phyloP scores from a whole-genome alignment of 1,140 invertebrate species.

The Pogonognathellus flavescens region DNA sequence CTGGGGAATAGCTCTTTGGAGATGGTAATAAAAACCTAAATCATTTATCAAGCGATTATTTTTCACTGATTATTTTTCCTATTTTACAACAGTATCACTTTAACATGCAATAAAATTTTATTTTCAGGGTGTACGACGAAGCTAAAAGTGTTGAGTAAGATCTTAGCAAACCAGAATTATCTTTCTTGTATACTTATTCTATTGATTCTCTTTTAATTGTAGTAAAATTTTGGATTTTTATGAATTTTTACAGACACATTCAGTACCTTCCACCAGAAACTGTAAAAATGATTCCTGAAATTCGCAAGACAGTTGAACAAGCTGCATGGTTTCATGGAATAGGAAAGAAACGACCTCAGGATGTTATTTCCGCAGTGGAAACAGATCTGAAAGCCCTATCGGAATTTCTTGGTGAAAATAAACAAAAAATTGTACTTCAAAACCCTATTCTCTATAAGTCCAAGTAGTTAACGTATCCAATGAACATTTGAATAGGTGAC shows the following conservation, averaged over 20 bases:
- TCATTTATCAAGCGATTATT: not conserved
- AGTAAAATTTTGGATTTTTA: not conserved
- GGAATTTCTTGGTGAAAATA: conserved; percentile 52
- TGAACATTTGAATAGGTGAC: conserved; percentile 66
- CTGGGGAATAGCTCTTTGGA: conserved; percentile 63
- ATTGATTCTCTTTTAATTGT: not conserved
- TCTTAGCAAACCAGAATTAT: not conserved
- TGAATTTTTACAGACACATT: conserved; percentile 32
- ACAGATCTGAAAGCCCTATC: conserved; percentile 56
- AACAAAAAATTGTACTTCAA: not conserved
- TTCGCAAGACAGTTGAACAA: conserved; percentile 56
- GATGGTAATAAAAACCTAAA: conserved; percentile 19
- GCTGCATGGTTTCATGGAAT: conserved; percentile 65
- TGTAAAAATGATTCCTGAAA: conserved; percentile 50
- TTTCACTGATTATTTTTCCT: not conserved
- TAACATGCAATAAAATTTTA: not conserved
- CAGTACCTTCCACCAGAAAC: conserved; percentile 56
- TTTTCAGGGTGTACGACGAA: conserved; percentile 53
- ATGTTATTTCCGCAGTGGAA: conserved; percentile 49
- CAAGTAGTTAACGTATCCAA: too few relatives aligned
- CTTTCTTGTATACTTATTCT: not conserved
- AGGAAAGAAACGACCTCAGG: conserved; percentile 58
- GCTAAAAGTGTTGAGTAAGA: conserved; percentile 36
- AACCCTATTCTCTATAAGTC: too few relatives aligned
- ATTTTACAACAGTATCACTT: not conserved